These are phyloP conservation scores for Nymphalis io DNA, from an alignment of 1,140 invertebrate species.

Conservation along the genomic window DNA sequence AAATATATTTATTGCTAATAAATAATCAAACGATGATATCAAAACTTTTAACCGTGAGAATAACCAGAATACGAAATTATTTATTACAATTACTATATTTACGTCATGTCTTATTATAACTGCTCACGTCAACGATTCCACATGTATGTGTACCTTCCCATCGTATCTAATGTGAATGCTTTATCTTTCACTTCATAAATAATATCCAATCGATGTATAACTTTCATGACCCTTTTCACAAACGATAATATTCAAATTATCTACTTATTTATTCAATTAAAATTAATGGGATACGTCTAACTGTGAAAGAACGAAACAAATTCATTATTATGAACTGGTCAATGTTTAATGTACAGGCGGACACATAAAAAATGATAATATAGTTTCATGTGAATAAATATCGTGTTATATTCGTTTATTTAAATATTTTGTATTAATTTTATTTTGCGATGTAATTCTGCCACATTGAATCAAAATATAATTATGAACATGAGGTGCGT, in stretches of 20 bases:
- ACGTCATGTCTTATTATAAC: neutral
- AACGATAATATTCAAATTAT: constrained; percentile 47
- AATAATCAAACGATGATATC: constrained; percentile 1
- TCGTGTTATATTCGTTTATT: too few species aligned
- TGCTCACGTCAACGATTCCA: neutral
- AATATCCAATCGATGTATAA: constrained; percentile 37
- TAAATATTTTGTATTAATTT: too few species aligned
- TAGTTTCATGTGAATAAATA: neutral
- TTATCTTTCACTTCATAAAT: constrained; percentile 37
- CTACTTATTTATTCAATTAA: constrained; percentile 31
- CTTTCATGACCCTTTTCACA: constrained; percentile 40
- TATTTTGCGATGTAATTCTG: too few species aligned
- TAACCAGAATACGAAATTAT: constrained; percentile 6
- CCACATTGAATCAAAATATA: too few species aligned
- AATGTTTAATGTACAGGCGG: constrained; percentile 22
- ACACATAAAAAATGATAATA: neutral
- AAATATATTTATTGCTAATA: neutral
- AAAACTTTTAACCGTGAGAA: constrained; percentile 2
- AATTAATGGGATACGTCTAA: constrained; percentile 40
- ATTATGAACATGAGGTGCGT: too few species aligned
- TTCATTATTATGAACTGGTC: constrained; percentile 42
- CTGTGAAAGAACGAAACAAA: constrained; percentile 39
- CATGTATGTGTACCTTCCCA: neutral
- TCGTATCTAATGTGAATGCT: neutral
- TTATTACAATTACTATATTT: constrained; percentile 1